phyloP scores from a whole-genome alignment of 2,113 vertebrate species.

The Xyrauchen texanus region DNA sequence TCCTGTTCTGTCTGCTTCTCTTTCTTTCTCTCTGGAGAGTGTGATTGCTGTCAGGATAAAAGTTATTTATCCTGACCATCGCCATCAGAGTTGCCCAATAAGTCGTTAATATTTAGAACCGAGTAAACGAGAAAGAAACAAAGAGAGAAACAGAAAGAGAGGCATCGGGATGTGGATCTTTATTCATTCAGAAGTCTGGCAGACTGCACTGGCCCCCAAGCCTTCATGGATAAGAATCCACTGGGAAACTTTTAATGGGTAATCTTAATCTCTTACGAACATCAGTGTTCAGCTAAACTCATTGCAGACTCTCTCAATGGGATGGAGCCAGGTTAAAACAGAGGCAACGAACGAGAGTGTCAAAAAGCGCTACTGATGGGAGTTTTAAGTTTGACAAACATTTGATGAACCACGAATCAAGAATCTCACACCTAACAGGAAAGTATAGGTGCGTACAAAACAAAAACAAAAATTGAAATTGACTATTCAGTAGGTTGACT shows the following conservation, averaged over 20 bases:
- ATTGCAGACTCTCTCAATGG: conserved; percentile 13
- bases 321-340: conserved; percentile 7
- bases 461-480: no score
- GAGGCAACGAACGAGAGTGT: neutral
- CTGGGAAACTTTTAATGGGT: conserved; percentile 19
- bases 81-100: conserved; percentile 7
- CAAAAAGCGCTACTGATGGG: conserved; percentile 4
- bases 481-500: no score
- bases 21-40: conserved; percentile 18
- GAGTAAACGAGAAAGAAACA: no score
- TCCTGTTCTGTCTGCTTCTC: conserved; percentile 2
- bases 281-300: conserved; percentile 37
- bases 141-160: neutral
- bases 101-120: neutral
- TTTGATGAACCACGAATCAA: no score
- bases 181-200: conserved; percentile 4
- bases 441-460: no score
- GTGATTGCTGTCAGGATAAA: conserved; percentile 12
- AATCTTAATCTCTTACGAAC: conserved; percentile 27
- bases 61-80: conserved; percentile 40
- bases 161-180: conserved; percentile 11
- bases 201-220: neutral
- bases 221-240: conserved; percentile 18
- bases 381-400: neutral
- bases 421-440: no score